A percentile compares a stretch with the other conserved stretches of the same genome.
Evolutionary conservation across 2,113 vertebrate species (phyloP).

Genomic region (Callospermophilus lateralis): DNA sequence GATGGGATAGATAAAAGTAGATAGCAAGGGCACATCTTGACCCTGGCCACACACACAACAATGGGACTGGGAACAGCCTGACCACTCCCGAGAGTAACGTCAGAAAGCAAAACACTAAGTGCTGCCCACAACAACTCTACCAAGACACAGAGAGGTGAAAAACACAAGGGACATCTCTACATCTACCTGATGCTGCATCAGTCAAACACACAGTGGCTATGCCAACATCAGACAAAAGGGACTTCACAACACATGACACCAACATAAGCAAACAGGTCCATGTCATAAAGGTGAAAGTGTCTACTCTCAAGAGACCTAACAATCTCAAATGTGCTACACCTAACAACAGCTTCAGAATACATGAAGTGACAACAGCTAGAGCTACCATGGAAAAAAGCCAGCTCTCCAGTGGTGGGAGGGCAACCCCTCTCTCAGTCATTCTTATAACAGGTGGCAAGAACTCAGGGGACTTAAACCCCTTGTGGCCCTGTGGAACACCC

Average conservation of each 20-base stretch:
- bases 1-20: not conserved
- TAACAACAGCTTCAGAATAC: not conserved
- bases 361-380: no score
- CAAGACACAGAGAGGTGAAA: not conserved
- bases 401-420: not conserved
- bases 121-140: not conserved
- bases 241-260: not conserved
- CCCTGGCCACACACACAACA: no score
- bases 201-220: rapidly evolving
- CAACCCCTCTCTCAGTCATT: not conserved
- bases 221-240: not conserved
- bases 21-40: no score
- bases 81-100: no score
- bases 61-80: no score
- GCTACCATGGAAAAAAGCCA: not conserved
- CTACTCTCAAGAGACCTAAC: not conserved
- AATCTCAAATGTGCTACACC: not conserved
- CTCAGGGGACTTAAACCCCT: not conserved
- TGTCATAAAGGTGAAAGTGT: not conserved
- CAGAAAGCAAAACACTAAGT: not conserved
- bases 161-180: not conserved
- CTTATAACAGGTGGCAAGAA: not conserved
- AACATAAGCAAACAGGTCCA: not conserved
- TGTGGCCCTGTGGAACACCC: no score
- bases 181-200: not conserved